Evolutionary conservation across 1,140 invertebrate species (phyloP).

Genomic region (Dolichoris vasculosae): DNA sequence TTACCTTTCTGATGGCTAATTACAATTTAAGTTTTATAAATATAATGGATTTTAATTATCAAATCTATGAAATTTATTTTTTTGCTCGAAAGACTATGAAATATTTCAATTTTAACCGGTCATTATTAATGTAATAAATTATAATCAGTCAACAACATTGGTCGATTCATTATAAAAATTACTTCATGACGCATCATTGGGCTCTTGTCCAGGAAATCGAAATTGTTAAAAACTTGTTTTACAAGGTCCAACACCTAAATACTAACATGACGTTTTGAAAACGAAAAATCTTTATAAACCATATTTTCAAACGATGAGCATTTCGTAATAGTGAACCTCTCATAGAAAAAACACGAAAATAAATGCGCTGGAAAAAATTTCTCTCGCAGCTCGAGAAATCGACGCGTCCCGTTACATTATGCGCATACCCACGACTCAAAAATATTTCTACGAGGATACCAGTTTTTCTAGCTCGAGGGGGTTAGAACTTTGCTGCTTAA

Average conservation of each 20-base stretch:
- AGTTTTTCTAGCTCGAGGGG: slow-evolving; percentile 2
- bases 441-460: slow-evolving; percentile 4
- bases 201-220: neutral
- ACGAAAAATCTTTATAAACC: neutral
- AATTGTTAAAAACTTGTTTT: neutral
- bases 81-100: too few species aligned
- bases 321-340: neutral
- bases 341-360: neutral
- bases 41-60: too few species aligned
- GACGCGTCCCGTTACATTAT: slow-evolving; percentile 22
- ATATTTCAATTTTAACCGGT: too few species aligned
- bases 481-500: neutral
- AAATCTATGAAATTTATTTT: too few species aligned
- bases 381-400: neutral
- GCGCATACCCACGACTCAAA: neutral
- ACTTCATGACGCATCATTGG: neutral
- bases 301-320: neutral
- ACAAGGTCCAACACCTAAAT: neutral
- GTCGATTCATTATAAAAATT: neutral
- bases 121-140: too few species aligned
- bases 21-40: too few species aligned
- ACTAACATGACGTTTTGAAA: neutral
- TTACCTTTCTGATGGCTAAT: too few species aligned
- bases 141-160: too few species aligned
- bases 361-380: slow-evolving; percentile 24